Base-by-base conservation (phyloP, 2,797 vertebrate species). In the Macropodus opercularis region DNA sequence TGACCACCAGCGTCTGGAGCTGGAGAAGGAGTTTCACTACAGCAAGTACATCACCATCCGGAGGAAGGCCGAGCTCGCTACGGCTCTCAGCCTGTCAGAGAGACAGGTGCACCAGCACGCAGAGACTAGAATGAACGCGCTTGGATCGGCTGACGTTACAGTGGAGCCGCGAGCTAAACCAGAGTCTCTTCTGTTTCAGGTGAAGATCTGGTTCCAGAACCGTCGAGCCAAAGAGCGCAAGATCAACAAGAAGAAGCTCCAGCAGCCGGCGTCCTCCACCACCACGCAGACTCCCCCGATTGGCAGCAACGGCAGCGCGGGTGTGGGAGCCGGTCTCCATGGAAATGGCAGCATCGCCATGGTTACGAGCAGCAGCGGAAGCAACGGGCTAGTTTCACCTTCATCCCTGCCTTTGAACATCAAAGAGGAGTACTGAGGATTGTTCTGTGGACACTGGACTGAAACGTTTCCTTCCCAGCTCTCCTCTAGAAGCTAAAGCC, bases 191-290 rank as follows among this genome's bases (percentile, higher is more conserved):
- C 17, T 17, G 3, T 35, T 31, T 0, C 86, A 98, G 96, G 97
- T 99, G 79, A 99, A 99, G 90, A 99, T 99, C 79, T 99, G 97
- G 97, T 99, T 99, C 88, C 97, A 99, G 87, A 99, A 99, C 57
- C 90, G 97, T 3, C 87, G 97, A 12, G 97, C 97, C 0, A 99
- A 99, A 86, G 97, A 99, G 87, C 94, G 97, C 64, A 99, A 99
- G 84, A 95, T 97, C 68, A 98, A 95, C 86, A 99, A 98, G 79
- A 99, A 99, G 91, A 95, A 97, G 74, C 93, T 95, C 83, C 96
- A 97, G 83, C 96, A 96, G 82, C 94, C 94, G 0, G 88, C 86
- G 6, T 86, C 93, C 12, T 96, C 93, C 76, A 95, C 95, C 0
- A 96, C 94, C 3, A 94, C 93, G 0, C 80, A 93, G 0, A 94